phyloP scores from a whole-genome alignment of 2,113 vertebrate genomes.

The Dicerorhinus sumatrensis region DNA sequence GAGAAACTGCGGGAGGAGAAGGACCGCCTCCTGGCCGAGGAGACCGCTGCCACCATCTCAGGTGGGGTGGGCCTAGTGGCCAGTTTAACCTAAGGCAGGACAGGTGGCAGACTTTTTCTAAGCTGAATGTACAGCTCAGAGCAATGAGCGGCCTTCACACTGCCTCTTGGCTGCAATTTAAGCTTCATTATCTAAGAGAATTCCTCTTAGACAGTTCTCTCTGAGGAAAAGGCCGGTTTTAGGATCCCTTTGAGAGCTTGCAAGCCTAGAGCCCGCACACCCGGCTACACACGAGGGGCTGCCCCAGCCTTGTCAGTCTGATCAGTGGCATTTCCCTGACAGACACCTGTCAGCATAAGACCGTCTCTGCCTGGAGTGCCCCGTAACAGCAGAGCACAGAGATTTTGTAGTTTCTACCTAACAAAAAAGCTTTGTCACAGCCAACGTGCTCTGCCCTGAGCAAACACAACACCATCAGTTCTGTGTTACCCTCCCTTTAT shows the following conservation, averaged over 20 bases:
- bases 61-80: slow-evolving; percentile 83
- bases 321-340: neutral
- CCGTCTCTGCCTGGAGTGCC: neutral
- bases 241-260: neutral
- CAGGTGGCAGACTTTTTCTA: neutral
- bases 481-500: neutral
- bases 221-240: neutral
- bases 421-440: neutral
- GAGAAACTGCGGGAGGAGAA: slow-evolving; percentile 96
- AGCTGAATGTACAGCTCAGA: neutral
- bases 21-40: slow-evolving; percentile 96
- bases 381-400: neutral
- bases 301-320: neutral
- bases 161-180: neutral
- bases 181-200: neutral
- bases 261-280: neutral
- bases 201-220: neutral
- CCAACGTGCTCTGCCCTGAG: neutral
- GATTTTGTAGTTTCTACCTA: neutral
- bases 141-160: neutral
- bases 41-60: slow-evolving; percentile 97
- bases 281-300: neutral
- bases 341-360: neutral
- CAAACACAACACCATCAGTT: rapidly evolving
- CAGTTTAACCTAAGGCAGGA: neutral